Evolutionary conservation across 37 sponge, comb jelly and placozoan species (phyloP), one percentile per base, ranked within the genome.

Genomic region (Bolinopsis microptera): DNA sequence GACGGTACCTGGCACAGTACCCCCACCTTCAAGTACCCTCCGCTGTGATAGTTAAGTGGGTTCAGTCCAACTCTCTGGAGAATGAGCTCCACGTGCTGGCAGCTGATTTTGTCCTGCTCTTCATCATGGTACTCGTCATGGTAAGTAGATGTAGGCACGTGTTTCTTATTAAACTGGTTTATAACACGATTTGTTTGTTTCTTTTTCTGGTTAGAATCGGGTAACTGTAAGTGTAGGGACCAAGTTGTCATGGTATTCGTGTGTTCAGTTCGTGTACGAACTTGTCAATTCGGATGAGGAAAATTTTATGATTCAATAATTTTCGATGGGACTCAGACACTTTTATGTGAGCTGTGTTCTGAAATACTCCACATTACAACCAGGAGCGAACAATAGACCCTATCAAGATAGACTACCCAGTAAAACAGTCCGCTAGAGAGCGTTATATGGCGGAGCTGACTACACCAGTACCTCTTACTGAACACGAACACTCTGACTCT

Each of bases 11-110:
- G 82, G 35, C 24, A 2, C 38, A 80, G 1, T 34, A 35, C 37
- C 37, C 37, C 2, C 21, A 33, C 24, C 82, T 80, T 2, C 35
- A 35, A 80, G 38, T 80, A 33, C 82, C 82, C 5, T 33, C 82
- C 35, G 82, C 37, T 9, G 38, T 80, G 38, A 33, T 80, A 13
- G 82, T 80, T 5, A 80, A 80, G 23, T 80, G 82, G 82, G 82
- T 80, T 31, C 37, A 80, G 1, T 34, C 82, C 38, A 80, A 80
- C 82, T 36, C 35, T 8, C 82, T 80, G 16, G 82, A 80, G 32
- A 30, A 31, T 8, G 82, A 80, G 30, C 21, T 35, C 9, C 35
- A 80, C 37, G 38, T 36, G 2, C 82, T 80, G 1, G 37, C 34
- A 5, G 32, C 23, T 3, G 82, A 80, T 37, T 80, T 34, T 34